Base-by-base conservation (phyloP, 1,140 invertebrate genomes). In the Apis florea region DNA sequence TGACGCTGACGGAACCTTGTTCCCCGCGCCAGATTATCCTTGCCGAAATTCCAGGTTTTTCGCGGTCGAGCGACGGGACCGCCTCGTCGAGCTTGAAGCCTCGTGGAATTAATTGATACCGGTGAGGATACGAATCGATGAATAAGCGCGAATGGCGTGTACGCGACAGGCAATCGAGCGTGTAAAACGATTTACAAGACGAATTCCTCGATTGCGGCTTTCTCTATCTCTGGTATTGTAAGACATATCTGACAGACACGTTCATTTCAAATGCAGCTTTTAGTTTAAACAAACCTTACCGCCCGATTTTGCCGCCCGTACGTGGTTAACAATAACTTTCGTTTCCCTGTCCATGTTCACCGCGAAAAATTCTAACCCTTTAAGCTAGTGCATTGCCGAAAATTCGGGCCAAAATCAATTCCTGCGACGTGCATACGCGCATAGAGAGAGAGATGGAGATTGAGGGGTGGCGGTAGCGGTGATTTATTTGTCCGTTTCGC, bases 401-500 rank as follows among this genome's bases (percentile, higher is more conserved):
- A 21, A 71, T 40, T 59, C 76, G 56, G 24, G 1, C 19, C 19
- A 61, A 56, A 79, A 79, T 79, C 76, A 71, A 79, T 79, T 61
- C 47, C 24, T 13, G 49, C 71, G 68, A 71, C 56, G 67, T 71
- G 53, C n/a, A 79, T 26, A 61, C 54, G 66, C 61, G 61, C 31
- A 71, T 26, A 61, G 19, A 21, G 13, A 63, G 19, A 58, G 61
- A 0, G 2, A 9, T 11, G n/a, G 59, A 13, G 59, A 12, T 17
- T 15, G 26, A 17, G 51, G 24, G 13, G 59, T 26, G 13, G 24
- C 10, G 24, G 59, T 64, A 15, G 6, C 40, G 66, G 66, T 70
- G 54, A 78, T 78, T 78, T 78, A 78, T 78, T 59, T 70, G 64
- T 78, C 54, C 40, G 54, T 70, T 80, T 80, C 49, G 21, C 49